Conservation (phyloP, 1,140 invertebrate species). For the Pollicipes pollicipes region DNA sequence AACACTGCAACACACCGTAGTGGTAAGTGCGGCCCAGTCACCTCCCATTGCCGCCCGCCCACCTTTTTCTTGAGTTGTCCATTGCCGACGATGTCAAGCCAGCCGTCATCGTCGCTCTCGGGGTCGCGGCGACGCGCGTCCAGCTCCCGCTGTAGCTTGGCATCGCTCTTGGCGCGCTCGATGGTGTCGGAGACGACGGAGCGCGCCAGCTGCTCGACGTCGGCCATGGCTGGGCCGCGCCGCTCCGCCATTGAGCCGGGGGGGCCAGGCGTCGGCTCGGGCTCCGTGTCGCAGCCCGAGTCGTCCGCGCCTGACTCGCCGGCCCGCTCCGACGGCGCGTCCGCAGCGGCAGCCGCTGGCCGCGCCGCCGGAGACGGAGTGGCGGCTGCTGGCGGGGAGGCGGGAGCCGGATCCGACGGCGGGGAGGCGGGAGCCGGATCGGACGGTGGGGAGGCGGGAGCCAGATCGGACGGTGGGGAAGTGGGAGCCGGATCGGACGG, state of each 20-base stretch:
- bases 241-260: not conserved
- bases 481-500: no score
- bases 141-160: not conserved
- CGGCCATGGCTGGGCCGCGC: not conserved
- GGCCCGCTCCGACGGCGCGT: no score
- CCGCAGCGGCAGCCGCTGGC: no score
- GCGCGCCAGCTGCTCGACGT: not conserved
- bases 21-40: no score
- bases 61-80: conserved; percentile 4
- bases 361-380: no score
- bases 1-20: no score
- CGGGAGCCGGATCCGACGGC: no score
- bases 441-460: no score
- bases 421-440: no score
- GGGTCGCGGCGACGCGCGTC: not conserved
- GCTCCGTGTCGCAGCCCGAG: not conserved
- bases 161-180: not conserved
- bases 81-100: conserved; percentile 3
- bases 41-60: no score
- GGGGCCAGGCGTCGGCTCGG: not conserved
- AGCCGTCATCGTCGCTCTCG: not conserved
- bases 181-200: not conserved
- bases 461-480: no score
- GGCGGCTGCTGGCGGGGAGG: no score
- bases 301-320: not conserved